Conservation (phyloP, 2,888 invertebrate species). For the Callyntrura guangdongensis region DNA sequence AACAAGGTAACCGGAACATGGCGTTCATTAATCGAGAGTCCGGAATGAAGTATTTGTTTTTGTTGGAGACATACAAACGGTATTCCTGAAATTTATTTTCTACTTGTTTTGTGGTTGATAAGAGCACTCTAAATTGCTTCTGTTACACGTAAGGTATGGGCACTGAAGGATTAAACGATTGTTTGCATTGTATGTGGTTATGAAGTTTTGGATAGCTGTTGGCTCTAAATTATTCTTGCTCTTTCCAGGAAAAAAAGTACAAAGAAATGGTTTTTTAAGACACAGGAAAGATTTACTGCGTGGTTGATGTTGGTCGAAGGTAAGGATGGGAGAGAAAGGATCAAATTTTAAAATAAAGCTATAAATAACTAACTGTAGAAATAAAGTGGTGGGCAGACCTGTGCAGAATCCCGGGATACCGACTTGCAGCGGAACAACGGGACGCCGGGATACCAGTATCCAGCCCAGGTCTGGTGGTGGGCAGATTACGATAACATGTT, state of each 20-base stretch:
- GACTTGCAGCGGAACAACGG: no score
- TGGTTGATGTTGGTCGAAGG: background rate
- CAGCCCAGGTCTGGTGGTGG: no score
- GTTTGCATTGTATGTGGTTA: background rate
- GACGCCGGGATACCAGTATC: no score
- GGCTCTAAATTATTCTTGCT: background rate
- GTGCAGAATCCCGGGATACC: background rate
- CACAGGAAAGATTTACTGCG: background rate
- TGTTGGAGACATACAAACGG: background rate
- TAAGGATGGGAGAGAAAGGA: background rate
- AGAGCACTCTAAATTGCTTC: background rate
- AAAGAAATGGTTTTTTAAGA: background rate
- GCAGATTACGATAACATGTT: no score
- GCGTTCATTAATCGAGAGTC: background rate
- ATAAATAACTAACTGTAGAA: background rate
- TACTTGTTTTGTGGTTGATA: background rate
- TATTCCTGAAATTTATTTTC: background rate
- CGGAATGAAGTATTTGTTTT: background rate
- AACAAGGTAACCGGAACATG: no score
- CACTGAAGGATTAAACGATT: background rate
- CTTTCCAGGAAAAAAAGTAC: background rate
- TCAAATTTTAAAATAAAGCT: background rate
- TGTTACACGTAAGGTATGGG: background rate
- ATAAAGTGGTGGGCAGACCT: slow-evolving; percentile 5
- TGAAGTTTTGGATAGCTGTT: background rate